A percentile compares a stretch with the other conserved stretches of the same genome.
Evolutionary conservation across 2,113 vertebrate genomes (phyloP).

Genomic region (Corythoichthys haematopterus): DNA sequence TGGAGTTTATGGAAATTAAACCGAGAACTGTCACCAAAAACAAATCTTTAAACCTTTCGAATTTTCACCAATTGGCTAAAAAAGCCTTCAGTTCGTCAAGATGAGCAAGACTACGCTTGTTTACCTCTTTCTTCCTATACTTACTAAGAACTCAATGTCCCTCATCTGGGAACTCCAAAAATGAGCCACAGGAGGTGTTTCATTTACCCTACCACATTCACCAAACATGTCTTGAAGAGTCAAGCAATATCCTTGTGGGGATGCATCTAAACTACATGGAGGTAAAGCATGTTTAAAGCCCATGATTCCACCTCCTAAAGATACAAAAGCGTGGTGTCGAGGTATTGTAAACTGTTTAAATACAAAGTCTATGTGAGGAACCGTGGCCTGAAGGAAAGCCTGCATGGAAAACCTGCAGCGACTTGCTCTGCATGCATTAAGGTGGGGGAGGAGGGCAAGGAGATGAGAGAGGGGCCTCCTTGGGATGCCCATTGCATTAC

Average conservation of each 20-base stretch:
- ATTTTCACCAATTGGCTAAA: not conserved
- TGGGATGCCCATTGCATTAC: constrained; percentile 45
- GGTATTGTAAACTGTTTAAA: not conserved
- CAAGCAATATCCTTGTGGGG: not conserved
- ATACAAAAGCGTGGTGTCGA: not conserved
- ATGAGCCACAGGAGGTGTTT: constrained; percentile 39
- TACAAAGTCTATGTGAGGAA: constrained; percentile 1
- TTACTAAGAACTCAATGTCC: not conserved
- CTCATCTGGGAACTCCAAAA: constrained; percentile 40
- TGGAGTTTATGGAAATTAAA: constrained; percentile 6
- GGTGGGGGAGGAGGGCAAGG: constrained; percentile 8
- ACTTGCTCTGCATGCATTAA: constrained; percentile 59
- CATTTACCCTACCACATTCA: constrained; percentile 35
- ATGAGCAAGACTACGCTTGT: constrained; percentile 47
- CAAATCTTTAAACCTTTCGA: constrained; percentile 15
- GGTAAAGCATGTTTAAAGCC: not conserved
- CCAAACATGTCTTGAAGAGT: constrained; percentile 4
- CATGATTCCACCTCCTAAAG: not conserved
- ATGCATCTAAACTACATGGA: not conserved
- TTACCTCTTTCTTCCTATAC: constrained; percentile 1
- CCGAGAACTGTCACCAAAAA: not conserved
- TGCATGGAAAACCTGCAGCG: constrained; percentile 59
- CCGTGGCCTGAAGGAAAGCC: constrained; percentile 32
- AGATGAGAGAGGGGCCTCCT: constrained; percentile 35
- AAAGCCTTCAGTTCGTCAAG: not conserved